phyloP scores from a whole-genome alignment of 64 coral and sea anemone species.

The Montipora efflorescens region DNA sequence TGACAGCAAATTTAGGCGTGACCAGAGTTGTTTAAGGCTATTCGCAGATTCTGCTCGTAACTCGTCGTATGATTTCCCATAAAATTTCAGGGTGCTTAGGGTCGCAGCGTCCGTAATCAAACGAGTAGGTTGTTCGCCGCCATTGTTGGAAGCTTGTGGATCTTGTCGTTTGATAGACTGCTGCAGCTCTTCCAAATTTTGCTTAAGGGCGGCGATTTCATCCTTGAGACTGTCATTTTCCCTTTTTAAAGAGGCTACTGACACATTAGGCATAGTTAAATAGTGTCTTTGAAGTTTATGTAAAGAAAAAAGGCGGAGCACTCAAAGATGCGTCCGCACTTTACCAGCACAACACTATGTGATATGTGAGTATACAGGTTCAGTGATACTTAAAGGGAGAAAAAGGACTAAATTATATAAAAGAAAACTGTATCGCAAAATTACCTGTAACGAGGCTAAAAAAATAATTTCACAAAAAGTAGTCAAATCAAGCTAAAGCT shows the following conservation, averaged over 20 bases:
- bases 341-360: not conserved
- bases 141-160: not conserved
- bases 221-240: not conserved
- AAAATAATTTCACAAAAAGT: no score
- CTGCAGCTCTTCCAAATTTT: not conserved
- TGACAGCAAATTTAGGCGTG: not conserved
- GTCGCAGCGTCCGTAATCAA: not conserved
- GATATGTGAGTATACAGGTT: no score
- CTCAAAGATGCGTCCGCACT: not conserved
- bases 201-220: not conserved
- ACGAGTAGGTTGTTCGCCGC: not conserved
- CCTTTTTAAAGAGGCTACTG: not conserved
- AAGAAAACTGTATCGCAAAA: no score
- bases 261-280: not conserved
- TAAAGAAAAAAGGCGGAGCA: not conserved
- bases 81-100: not conserved
- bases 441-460: no score
- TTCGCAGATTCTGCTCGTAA: not conserved
- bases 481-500: no score
- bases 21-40: not conserved
- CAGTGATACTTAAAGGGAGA: no score
- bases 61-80: not conserved
- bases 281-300: not conserved
- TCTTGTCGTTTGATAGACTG: not conserved
- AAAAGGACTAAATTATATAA: no score